These are phyloP conservation scores for Peromyscus leucopus DNA, from an alignment of 2,113 vertebrate species.

Conservation along the genomic window DNA sequence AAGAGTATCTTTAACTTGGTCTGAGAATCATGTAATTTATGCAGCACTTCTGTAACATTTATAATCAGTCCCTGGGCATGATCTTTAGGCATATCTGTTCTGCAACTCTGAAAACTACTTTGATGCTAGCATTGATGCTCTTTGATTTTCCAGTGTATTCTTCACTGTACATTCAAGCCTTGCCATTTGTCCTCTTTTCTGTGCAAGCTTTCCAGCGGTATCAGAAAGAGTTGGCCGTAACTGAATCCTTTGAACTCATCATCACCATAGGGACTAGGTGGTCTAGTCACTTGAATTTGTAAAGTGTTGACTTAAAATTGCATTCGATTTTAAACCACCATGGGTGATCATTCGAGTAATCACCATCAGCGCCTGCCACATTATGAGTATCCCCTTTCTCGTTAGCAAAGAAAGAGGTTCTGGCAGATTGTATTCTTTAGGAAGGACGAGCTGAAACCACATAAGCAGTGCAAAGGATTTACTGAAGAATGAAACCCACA, in stretches of 20 bases:
- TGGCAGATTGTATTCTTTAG: constrained; percentile 30
- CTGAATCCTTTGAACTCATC: constrained; percentile 49
- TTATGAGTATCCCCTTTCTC: constrained; percentile 55
- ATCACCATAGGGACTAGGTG: constrained; percentile 65
- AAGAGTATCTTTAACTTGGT: constrained; percentile 44
- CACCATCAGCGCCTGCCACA: constrained; percentile 46
- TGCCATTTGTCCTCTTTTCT: constrained; percentile 68
- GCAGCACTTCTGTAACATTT: constrained; percentile 33
- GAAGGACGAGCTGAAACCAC: constrained; percentile 26
- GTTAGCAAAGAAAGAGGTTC: constrained; percentile 29
- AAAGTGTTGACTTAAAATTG: constrained; percentile 71
- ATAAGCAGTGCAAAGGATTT: neutral
- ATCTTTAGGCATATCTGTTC: constrained; percentile 34
- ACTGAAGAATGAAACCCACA: neutral
- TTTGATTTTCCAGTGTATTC: constrained; percentile 42
- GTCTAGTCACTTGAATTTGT: constrained; percentile 64
- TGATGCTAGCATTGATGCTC: constrained; percentile 6
- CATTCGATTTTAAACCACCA: constrained; percentile 63
- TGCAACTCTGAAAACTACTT: constrained; percentile 36
- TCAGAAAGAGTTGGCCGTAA: constrained; percentile 60
- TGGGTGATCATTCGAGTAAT: constrained; percentile 69
- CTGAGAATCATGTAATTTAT: constrained; percentile 45
- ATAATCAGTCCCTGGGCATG: constrained; percentile 55
- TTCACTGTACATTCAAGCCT: constrained; percentile 49
- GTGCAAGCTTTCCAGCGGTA: constrained; percentile 54